Evolutionary conservation across 2,113 vertebrate species (phyloP).

Genomic region (Podocnemis expansa): DNA sequence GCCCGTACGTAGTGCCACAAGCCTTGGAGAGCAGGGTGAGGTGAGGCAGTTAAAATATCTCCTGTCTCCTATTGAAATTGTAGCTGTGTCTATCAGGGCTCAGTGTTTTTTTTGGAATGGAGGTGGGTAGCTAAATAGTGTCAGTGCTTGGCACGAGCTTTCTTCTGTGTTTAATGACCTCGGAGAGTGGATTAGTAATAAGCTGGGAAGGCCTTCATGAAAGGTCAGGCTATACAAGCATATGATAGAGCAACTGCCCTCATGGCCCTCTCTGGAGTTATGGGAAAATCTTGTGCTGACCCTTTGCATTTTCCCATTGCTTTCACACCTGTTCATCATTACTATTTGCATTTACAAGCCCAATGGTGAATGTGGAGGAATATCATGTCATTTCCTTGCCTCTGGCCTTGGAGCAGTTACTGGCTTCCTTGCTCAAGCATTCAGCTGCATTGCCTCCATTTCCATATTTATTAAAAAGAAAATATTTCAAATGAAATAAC

Average conservation of each 20-base stretch:
- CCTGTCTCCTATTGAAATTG: no score
- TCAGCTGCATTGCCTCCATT: accelerated
- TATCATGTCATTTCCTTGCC: background rate
- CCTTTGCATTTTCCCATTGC: accelerated
- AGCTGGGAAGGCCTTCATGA: background rate
- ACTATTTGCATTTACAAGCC: accelerated
- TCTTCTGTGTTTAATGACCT: accelerated
- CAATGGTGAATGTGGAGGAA: accelerated
- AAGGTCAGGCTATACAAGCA: background rate
- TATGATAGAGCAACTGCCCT: background rate
- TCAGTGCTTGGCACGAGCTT: accelerated
- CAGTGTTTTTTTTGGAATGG: background rate
- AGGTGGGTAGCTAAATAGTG: background rate
- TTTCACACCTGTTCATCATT: background rate
- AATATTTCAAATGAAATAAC: background rate
- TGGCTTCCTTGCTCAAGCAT: background rate
- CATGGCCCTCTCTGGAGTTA: background rate
- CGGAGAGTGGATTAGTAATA: background rate
- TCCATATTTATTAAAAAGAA: background rate
- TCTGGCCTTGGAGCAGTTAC: background rate
- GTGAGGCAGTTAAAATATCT: background rate
- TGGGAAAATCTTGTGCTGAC: no score
- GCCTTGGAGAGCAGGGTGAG: background rate
- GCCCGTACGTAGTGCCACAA: background rate
- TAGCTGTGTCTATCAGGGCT: background rate